Base-by-base conservation (phyloP, 2,888 invertebrate genomes). In the Pardosa pseudoannulata region DNA sequence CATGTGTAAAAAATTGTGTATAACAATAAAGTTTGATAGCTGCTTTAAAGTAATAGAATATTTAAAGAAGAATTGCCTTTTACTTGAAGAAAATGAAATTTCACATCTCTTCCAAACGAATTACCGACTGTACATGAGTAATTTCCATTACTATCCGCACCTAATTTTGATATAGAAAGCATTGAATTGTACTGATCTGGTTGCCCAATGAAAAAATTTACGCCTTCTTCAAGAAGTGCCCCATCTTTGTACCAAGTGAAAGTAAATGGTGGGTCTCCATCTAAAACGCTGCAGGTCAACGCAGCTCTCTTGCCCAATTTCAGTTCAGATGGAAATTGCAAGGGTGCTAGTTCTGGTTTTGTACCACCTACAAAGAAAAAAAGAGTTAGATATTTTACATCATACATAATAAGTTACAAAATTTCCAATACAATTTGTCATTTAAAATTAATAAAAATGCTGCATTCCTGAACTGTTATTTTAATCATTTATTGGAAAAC, bases 161-260 rank as follows among this genome's bases (percentile, higher is more conserved):
- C 39, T 16, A 75, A 13, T 23, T 75, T 64, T 0, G 27, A 32
- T 31, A 71, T 41, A 7, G 70, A 32, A 0, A 71, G 70, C 46
- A 23, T 41, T 0, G 70, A 71, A n/a, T 28, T 46, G 23, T 19
- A 71, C 11, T 23, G 41, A 28, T 71, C 70, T 1, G n/a, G 19
- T 16, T 3, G 7, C 13, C 29, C 64, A 0, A 41, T 27, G 23
- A 41, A n/a, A 11, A 41, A 32, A n/a, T 71, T 46, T 0, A 7
- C 23, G 11, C 5, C 11, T 23, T 28, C 3, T 32, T 67, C 28
- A 5, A 79, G 7, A 0, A 11, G n/a, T 11, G 28, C 23, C 3
- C 80, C 83, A 73, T 88, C 79, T 85, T 83, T 88, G 68, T 32
- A n/a, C 89, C 89, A 89, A 9, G 28, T 28, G 78, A 88, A 87